These are phyloP conservation scores for Thymelicus acteon DNA, from an alignment of 2,888 invertebrate genomes.

Conservation along the genomic window DNA sequence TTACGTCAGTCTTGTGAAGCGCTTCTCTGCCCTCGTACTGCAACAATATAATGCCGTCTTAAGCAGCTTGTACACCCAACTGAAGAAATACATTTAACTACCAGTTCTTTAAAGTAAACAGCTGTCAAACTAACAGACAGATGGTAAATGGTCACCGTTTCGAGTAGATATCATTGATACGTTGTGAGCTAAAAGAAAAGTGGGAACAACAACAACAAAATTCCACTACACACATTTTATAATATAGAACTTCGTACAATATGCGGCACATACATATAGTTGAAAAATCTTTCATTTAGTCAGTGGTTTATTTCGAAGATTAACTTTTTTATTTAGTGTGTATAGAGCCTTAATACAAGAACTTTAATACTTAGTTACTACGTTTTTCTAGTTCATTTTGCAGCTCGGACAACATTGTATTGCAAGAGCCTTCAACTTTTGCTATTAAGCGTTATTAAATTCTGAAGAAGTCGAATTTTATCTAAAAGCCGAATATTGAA, in stretches of 20 bases:
- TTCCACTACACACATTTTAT: too few relatives aligned
- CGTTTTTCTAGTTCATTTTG: slow-evolving; percentile 13
- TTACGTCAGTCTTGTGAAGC: slow-evolving; percentile 50
- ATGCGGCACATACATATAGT: too few relatives aligned
- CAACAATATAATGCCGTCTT: slow-evolving; percentile 38
- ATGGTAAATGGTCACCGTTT: too few relatives aligned
- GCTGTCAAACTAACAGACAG: too few relatives aligned
- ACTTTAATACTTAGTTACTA: slow-evolving; percentile 2
- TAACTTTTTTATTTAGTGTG: background rate
- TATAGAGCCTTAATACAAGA: background rate
- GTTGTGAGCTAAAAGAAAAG: too few relatives aligned
- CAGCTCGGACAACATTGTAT: slow-evolving; percentile 29
- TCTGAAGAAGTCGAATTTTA: slow-evolving; percentile 41
- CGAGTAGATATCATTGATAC: too few relatives aligned
- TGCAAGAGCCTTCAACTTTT: slow-evolving; percentile 38
- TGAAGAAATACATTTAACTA: background rate
- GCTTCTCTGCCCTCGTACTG: slow-evolving; percentile 46
- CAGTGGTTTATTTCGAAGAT: too few relatives aligned
- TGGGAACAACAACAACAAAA: too few relatives aligned
- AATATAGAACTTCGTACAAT: too few relatives aligned
- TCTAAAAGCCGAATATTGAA: slow-evolving; percentile 41
- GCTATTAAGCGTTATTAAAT: slow-evolving; percentile 45
- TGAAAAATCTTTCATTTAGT: too few relatives aligned
- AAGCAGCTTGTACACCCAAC: background rate
- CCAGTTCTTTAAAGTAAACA: too few relatives aligned